These are phyloP conservation scores for Hermetia illucens DNA, from an alignment of 1,140 invertebrate genomes.

Conservation along the genomic window DNA sequence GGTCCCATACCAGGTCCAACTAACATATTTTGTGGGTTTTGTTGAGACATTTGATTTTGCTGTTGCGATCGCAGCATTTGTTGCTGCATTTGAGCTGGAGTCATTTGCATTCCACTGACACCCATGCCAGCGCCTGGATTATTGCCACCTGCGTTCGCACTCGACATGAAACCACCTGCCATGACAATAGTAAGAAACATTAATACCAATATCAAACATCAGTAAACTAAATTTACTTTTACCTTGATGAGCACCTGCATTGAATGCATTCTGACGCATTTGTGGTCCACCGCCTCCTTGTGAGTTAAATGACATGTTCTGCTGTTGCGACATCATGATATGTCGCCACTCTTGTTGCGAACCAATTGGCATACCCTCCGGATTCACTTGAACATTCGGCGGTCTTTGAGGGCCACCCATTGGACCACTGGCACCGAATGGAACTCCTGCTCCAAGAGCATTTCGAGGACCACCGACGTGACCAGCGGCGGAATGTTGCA, in stretches of 20 bases:
- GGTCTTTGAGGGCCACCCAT: slow-evolving; percentile 31
- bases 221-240: slow-evolving; percentile 4
- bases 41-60: slow-evolving; percentile 10
- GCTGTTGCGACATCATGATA: slow-evolving; percentile 54
- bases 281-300: slow-evolving; percentile 30
- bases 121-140: slow-evolving; percentile 9
- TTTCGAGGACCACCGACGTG: slow-evolving; percentile 13
- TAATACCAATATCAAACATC: slow-evolving; percentile 1
- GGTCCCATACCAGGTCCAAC: slow-evolving; percentile 1
- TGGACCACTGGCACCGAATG: slow-evolving; percentile 27
- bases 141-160: slow-evolving; percentile 20
- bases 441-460: slow-evolving; percentile 33
- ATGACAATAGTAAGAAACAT: slow-evolving; percentile 1
- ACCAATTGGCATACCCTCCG: slow-evolving; percentile 38
- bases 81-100: slow-evolving; percentile 33
- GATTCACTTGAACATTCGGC: slow-evolving; percentile 37
- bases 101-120: slow-evolving; percentile 37
- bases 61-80: slow-evolving; percentile 30
- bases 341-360: slow-evolving; percentile 55
- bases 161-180: slow-evolving; percentile 25
- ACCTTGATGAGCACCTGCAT: slow-evolving; percentile 38
- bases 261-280: slow-evolving; percentile 44
- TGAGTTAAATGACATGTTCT: slow-evolving; percentile 37
- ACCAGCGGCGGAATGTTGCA: slow-evolving; percentile 26
- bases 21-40: slow-evolving; percentile 5